A percentile compares a stretch with the other conserved stretches of the same genome.
phyloP scores from a whole-genome alignment of 1,140 invertebrate genomes.

The Calliopsis andreniformis region DNA sequence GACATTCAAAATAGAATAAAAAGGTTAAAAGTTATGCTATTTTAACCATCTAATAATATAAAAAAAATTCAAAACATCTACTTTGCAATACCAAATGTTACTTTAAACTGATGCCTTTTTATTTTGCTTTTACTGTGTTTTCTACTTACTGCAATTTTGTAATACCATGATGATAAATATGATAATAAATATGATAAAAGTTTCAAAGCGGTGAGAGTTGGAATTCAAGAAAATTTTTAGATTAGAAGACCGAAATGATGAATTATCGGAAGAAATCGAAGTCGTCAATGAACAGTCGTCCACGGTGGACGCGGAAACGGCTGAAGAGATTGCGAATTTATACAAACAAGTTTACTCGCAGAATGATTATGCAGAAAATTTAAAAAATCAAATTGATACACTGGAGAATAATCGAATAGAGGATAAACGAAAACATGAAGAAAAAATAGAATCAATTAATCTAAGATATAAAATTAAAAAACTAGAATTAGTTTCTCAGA shows the following conservation, averaged over 20 bases:
- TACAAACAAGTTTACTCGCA: slow-evolving; percentile 61
- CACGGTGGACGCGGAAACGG: slow-evolving; percentile 58
- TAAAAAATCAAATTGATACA: slow-evolving; percentile 48
- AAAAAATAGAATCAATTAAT: slow-evolving; percentile 56
- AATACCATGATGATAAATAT: background rate
- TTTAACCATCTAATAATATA: no score
- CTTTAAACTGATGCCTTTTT: slow-evolving; percentile 8
- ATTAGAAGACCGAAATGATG: slow-evolving; percentile 66
- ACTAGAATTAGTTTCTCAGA: slow-evolving; percentile 59
- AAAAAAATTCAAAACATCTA: background rate
- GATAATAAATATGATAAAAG: no score
- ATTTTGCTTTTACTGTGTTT: background rate
- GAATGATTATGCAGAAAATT: slow-evolving; percentile 54
- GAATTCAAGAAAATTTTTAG: slow-evolving; percentile 60
- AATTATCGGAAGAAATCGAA: slow-evolving; percentile 55
- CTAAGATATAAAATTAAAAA: slow-evolving; percentile 66
- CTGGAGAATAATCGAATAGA: slow-evolving; percentile 52
- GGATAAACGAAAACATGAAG: slow-evolving; percentile 55
- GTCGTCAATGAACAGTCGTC: slow-evolving; percentile 18
- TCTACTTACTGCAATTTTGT: background rate
- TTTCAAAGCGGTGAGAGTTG: no score
- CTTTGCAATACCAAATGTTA: no score
- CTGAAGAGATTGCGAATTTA: slow-evolving; percentile 67
- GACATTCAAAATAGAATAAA: slow-evolving; percentile 64
- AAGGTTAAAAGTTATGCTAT: slow-evolving; percentile 55